phyloP scores from a whole-genome alignment of 2,888 invertebrate species.

The Phorcus lineatus region DNA sequence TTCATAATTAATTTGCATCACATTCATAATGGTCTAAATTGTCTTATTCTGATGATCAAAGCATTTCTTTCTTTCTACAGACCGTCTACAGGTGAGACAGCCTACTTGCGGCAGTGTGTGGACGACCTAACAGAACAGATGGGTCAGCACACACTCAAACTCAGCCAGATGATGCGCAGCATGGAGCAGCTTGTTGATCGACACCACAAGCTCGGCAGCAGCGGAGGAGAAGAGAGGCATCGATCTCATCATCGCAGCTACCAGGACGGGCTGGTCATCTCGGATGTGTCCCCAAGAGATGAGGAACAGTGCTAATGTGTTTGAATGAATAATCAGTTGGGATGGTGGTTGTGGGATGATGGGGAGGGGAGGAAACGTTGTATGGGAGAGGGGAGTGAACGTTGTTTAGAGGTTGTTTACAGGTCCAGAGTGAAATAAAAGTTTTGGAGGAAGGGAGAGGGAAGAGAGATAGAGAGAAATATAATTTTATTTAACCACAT shows the following conservation, averaged over 20 bases:
- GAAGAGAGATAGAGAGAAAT: too few species aligned
- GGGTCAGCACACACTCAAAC: constrained; percentile 38
- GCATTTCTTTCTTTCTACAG: constrained; percentile 27
- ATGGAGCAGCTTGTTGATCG: constrained; percentile 31
- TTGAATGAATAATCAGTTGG: not conserved
- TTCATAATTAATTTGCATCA: too few species aligned
- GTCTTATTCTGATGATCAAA: too few species aligned
- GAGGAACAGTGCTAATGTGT: not conserved
- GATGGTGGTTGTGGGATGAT: not conserved
- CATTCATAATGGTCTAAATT: too few species aligned
- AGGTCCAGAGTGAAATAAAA: too few species aligned
- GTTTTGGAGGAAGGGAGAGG: too few species aligned
- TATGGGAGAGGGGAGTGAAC: too few species aligned
- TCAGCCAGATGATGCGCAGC: constrained; percentile 45
- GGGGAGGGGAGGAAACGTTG: too few species aligned
- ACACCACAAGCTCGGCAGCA: not conserved
- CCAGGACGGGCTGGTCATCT: not conserved
- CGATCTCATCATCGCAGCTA: not conserved
- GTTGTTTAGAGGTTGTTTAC: too few species aligned
- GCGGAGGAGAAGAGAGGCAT: not conserved
- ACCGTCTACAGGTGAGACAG: constrained; percentile 25
- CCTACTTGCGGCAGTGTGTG: constrained; percentile 29
- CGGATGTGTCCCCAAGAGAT: not conserved
- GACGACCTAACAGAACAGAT: constrained; percentile 46
- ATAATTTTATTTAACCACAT: too few species aligned